Conservation (phyloP, 2,888 invertebrate genomes). For the Cosmia trapezina region DNA sequence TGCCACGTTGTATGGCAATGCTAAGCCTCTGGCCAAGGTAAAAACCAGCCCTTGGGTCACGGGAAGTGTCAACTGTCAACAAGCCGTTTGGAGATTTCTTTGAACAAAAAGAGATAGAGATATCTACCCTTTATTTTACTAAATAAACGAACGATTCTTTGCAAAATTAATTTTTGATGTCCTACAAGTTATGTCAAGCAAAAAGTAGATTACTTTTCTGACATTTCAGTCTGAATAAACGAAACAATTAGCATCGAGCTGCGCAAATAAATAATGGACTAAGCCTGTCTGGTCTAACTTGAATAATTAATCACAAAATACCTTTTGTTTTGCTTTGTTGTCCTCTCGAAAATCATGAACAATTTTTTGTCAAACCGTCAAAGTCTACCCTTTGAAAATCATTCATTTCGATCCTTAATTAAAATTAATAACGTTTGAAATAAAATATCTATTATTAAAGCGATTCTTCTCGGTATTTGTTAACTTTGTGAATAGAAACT, state of each 20-base stretch:
- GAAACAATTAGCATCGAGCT: slow-evolving; percentile 56
- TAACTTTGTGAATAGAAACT: slow-evolving; percentile 52
- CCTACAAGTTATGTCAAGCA: slow-evolving; percentile 2
- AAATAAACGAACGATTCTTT: neutral
- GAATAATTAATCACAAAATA: slow-evolving; percentile 62
- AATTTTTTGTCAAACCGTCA: slow-evolving; percentile 53
- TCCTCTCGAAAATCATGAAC: slow-evolving; percentile 55
- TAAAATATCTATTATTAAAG: slow-evolving; percentile 57
- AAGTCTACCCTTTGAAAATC: slow-evolving; percentile 58
- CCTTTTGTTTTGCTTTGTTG: slow-evolving; percentile 52
- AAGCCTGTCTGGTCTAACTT: slow-evolving; percentile 49
- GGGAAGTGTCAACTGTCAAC: no score
- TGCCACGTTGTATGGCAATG: no score
- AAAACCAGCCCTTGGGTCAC: no score
- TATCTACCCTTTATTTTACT: neutral
- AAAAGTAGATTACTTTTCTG: slow-evolving; percentile 32
- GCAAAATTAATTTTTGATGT: neutral
- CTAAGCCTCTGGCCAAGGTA: no score
- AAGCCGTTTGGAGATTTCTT: no score
- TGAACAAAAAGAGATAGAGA: no score
- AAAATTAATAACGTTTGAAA: slow-evolving; percentile 65
- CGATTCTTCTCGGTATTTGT: slow-evolving; percentile 38
- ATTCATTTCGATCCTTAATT: slow-evolving; percentile 58
- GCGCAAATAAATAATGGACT: slow-evolving; percentile 55
- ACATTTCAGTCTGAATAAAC: slow-evolving; percentile 36